Evolutionary conservation across 1,140 invertebrate genomes (phyloP), one percentile per base, ranked within the genome.

Genomic region (Leptinotarsa lineolata): DNA sequence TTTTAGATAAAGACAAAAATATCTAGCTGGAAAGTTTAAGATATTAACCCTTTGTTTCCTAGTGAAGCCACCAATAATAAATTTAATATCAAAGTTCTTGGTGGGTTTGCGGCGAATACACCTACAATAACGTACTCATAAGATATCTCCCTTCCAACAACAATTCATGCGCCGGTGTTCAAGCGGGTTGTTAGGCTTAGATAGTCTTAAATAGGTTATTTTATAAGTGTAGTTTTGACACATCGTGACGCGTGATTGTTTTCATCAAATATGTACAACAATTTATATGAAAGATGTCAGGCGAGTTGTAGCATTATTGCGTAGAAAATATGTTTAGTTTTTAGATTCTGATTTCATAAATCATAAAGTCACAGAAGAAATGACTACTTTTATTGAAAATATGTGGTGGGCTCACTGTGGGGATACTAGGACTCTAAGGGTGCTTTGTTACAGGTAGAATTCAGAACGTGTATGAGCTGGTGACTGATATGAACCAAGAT

Each of bases 251-350:
- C 21, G 21, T 21, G 21, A 61, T 61, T 61, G 16, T 18, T 61
- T 61, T 61, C 21, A 61, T 61, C 6, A 5, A 61, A 61, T n/a
- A n/a, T n/a, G n/a, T 61, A 61, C 16, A 61, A 8, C 59, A 18
- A 21, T 61, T 61, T 61, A 61, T n/a, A 18, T 18, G 59, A 61
- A 61, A 61, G 59, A 61, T 61, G 59, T 5, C 59, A 61, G 59
- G 59, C n/a, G 21, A 61, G 59, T 61, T n/a, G 16, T 61, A 21
- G 21, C 21, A 21, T n/a, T 61, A 18, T 61, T 61, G 5, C 8
- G 16, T 8, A 61, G 59, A 18, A n/a, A 61, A 61, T 61, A 61
- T 61, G 59, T 61, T 61, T 61, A 6, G n/a, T 61, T 61, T 18
- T n/a, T 5, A 61, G 59, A 18, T 61, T 61, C n/a, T n/a, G n/a